Conservation (phyloP, 2,113 vertebrate genomes). For the Lepidothrix coronata region DNA sequence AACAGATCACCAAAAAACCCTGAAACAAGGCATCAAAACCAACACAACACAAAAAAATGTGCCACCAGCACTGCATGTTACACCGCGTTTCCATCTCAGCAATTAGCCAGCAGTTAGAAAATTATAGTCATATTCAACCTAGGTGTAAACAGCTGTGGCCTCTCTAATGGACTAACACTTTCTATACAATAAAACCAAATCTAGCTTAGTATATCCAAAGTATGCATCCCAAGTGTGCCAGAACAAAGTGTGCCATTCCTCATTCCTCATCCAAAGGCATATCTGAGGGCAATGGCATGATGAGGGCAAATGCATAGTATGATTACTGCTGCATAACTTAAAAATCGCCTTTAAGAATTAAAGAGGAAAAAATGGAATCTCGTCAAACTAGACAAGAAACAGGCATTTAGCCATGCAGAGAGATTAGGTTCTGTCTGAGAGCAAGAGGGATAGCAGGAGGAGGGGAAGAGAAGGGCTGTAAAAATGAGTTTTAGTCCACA, state of each 20-base stretch:
- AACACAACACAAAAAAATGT: neutral
- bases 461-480: neutral
- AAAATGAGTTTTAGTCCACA: neutral
- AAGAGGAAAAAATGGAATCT: neutral
- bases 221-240: neutral
- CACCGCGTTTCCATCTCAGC: neutral
- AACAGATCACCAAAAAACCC: neutral
- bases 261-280: neutral
- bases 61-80: neutral
- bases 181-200: neutral
- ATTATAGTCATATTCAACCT: neutral
- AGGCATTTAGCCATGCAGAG: neutral
- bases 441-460: neutral
- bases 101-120: neutral
- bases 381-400: neutral
- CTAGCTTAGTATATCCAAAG: neutral
- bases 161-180: neutral
- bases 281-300: neutral
- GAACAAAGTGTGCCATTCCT: neutral
- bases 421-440: neutral
- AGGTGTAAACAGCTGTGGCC: neutral
- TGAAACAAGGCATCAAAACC: neutral
- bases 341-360: neutral
- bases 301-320: neutral
- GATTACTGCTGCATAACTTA: neutral